Evolutionary conservation across 2,797 vertebrate genomes (phyloP), one percentile per base, ranked within the genome.

Genomic region (Brachymystax lenok): DNA sequence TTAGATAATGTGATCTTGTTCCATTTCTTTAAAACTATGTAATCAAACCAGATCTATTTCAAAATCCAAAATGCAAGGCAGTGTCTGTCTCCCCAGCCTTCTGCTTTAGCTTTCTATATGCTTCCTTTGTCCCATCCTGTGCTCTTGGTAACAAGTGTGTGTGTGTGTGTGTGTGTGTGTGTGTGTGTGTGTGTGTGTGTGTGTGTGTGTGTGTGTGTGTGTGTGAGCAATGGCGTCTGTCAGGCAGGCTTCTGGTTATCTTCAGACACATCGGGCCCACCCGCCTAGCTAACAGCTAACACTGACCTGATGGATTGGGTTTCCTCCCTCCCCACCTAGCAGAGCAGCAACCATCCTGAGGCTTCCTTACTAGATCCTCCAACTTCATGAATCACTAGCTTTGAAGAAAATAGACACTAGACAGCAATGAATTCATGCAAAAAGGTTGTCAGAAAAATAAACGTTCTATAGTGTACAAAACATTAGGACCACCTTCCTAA

Each of bases 221-320:
- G 30, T 19, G 82, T 81, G 85, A 80, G 85, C 77, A 6, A 8
- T 21, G 24, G 27, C 71, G 70, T 74, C 81, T 89, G 89, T 92
- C 90, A 85, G 74, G 78, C 78, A 77, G 74, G 84, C 80, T 81
- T 90, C 91, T 93, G 90, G 88, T 82, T 79, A 87, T 77, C 78
- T 83, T 93, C 92, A 86, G 79, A 78, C 79, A 70, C 76, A 71
- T 27, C 71, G 68, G 85, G 92, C 92, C 92, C 93, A 92, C 92
- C 92, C 88, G 87, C 88, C 85, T 89, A 28, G 84, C 78, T 30
- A 68, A 14, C 66, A 68, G 66, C 66, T 68, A 68, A 30, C 30
- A 69, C 83, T 80, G 75, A 79, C 73, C 84, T 89, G 89, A 92
- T 86, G 89, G 91, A 92, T 93, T 86, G 81, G 82, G 87, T 92